phyloP scores from a whole-genome alignment of 2,797 vertebrate genomes.

The Peromyscus nudipes region DNA sequence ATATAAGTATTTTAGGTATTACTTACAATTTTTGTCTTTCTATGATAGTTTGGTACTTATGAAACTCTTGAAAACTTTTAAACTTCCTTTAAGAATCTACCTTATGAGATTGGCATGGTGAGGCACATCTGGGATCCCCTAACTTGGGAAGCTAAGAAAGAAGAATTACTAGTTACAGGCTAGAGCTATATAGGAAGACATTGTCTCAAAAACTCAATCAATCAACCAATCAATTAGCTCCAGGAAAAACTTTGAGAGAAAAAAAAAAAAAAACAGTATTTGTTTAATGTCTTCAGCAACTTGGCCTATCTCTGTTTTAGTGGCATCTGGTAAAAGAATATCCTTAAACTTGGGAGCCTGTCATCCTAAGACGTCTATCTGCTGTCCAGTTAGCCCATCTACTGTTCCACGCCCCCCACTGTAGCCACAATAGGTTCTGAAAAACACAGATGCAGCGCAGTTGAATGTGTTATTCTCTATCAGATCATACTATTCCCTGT shows the following conservation, averaged over 20 bases:
- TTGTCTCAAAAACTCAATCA: background rate
- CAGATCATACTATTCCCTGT: background rate
- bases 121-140: background rate
- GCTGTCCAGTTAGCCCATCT: background rate
- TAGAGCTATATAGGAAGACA: background rate
- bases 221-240: background rate
- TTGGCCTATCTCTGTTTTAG: background rate
- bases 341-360: background rate
- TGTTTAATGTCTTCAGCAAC: background rate
- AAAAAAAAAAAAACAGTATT: background rate
- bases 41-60: background rate
- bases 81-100: background rate
- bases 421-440: background rate
- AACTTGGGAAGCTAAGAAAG: background rate
- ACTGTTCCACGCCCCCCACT: background rate
- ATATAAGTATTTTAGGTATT: background rate
- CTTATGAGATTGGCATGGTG: background rate
- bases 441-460: background rate
- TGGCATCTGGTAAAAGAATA: background rate
- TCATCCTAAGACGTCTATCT: background rate
- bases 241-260: background rate
- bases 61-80: background rate
- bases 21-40: background rate
- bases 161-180: background rate
- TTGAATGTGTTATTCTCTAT: background rate